phyloP scores from a whole-genome alignment of 1,140 invertebrate genomes.

The Drosophila prosaltans region DNA sequence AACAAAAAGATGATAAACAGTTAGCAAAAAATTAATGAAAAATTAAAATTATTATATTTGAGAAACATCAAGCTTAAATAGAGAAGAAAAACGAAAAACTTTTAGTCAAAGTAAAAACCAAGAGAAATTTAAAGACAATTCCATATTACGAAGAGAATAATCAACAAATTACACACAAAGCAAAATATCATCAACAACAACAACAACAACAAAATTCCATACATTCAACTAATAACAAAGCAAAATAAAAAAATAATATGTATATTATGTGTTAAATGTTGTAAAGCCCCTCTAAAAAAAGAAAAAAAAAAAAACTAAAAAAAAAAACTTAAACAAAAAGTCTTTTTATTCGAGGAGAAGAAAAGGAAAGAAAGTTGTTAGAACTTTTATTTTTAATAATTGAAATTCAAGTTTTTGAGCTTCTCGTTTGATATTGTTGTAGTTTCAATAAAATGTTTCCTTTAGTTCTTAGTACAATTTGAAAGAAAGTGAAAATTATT shows the following conservation, averaged over 20 bases:
- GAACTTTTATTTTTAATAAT: no score
- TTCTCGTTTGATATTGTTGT: no score
- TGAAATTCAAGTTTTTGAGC: no score
- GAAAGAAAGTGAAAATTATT: no score
- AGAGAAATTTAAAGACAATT: conserved; percentile 51
- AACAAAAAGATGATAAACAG: no score
- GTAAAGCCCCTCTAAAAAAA: conserved; percentile 76
- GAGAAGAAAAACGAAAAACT: conserved; percentile 5
- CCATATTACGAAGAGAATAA: conserved; percentile 36
- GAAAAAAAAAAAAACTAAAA: conserved; percentile 11
- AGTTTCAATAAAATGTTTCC: no score
- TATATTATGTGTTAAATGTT: conserved; percentile 78
- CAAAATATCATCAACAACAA: not conserved
- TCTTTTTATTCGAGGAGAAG: conserved; percentile 12
- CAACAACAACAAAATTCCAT: conserved; percentile 11
- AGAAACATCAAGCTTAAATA: conserved; percentile 24
- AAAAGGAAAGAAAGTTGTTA: no score
- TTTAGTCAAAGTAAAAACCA: conserved; percentile 25
- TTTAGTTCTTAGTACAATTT: no score
- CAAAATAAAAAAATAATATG: conserved; percentile 2
- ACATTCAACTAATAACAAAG: conserved; percentile 48
- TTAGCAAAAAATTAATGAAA: conserved; percentile 17
- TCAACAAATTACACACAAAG: conserved; percentile 16
- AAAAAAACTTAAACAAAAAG: not conserved
- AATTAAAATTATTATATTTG: conserved; percentile 12